Evolutionary conservation across 2,888 invertebrate species (phyloP), one percentile per base, ranked within the genome.

Genomic region (Orthonevra nobilis): DNA sequence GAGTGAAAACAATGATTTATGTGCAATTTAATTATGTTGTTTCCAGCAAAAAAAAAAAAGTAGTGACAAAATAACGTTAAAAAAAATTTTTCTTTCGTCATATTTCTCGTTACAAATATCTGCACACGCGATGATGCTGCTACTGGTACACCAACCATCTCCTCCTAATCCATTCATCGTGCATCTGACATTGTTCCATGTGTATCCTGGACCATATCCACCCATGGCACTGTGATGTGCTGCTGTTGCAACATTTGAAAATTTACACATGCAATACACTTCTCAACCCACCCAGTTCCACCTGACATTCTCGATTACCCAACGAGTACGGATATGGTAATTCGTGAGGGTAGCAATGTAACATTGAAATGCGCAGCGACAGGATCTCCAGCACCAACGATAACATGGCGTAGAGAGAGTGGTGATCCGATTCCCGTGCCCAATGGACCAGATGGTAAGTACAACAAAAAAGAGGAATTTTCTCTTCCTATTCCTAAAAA

Each of bases 331-430:
- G 96, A 96, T 87, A 95, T 95, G 92, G 94, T 94, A 26, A 95
- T 95, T 44, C 91, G 94, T 34, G 97, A 97, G 89, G 96, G 96
- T 10, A 93, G 94, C 54, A 94, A 96, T 82, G 94, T 96, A 74
- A 95, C 95, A 84, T 90, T 97, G 68, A 92, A 93, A 81, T 97
- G 97, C 87, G 95, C 95, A 26, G 97, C 96, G 14, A 95, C 93
- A 10, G 96, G 97, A 54, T 94, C 95, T n/a, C 97, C 97, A 1
- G 91, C 92, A 81, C 97, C 97, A 3, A 94, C 92, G 83, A 96
- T 97, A 87, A 94, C 92, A 81, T 97, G 97, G 97, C 90, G 95
- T 82, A 90, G 96, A 81, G 96, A 96, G 88, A 94, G 94, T 85
- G 92, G 94, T 66, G 93, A 93, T 85, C 90, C 92, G 64, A 95